These are phyloP conservation scores for Vombatus ursinus DNA, from an alignment of 2,113 vertebrate genomes.

Conservation along the genomic window DNA sequence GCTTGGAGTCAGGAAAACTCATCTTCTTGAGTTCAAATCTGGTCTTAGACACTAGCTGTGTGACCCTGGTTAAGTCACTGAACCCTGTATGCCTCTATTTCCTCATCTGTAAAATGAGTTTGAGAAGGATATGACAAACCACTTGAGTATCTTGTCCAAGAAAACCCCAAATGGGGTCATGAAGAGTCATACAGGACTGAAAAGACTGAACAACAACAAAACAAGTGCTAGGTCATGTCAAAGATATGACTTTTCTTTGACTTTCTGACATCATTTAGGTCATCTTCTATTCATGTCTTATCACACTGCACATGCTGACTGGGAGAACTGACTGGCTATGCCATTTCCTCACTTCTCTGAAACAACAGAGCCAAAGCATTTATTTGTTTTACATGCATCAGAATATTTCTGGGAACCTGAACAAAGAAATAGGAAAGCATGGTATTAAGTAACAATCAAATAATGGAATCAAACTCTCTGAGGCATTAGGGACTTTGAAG, in stretches of 20 bases:
- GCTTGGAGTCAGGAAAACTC: background rate
- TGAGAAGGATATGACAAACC: background rate
- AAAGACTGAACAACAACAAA: background rate
- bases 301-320: constrained; percentile 47
- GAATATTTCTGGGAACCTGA: constrained; percentile 62
- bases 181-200: background rate
- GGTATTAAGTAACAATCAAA: constrained; percentile 53
- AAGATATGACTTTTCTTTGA: constrained; percentile 19
- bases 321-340: constrained; percentile 39
- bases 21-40: background rate
- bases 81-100: background rate
- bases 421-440: constrained; percentile 63
- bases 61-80: background rate
- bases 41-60: background rate
- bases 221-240: constrained; percentile 13
- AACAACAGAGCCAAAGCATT: constrained; percentile 56
- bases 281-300: constrained; percentile 50
- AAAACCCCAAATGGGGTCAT: background rate
- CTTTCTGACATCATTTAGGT: constrained; percentile 17
- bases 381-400: constrained; percentile 67
- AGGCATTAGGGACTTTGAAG: constrained; percentile 42
- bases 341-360: constrained; percentile 51
- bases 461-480: constrained; percentile 50
- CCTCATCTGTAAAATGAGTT: background rate
- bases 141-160: background rate